Percentiles rank a stretch among this genome's conserved stretches.
Conservation (phyloP, 2,113 vertebrate genomes). For the Sorex araneus region DNA sequence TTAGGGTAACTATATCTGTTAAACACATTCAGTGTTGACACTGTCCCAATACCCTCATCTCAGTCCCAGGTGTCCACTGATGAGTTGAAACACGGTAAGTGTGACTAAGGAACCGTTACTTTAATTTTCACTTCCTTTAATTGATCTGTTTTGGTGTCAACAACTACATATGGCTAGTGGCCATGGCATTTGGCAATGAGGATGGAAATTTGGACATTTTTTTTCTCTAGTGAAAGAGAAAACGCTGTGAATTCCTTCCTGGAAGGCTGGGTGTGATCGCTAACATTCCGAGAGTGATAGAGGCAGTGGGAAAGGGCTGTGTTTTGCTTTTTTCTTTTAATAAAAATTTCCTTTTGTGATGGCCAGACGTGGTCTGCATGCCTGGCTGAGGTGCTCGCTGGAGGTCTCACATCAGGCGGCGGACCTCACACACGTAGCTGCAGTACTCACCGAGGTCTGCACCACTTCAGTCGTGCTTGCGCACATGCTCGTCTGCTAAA, state of each 20-base stretch:
- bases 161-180: background rate
- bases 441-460: no score
- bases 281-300: conserved; percentile 21
- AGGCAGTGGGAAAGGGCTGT: background rate
- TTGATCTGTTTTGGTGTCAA: conserved; percentile 41
- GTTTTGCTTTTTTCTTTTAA: conserved; percentile 23
- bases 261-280: background rate
- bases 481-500: no score
- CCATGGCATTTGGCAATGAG: background rate
- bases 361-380: no score
- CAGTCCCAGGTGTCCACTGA: background rate
- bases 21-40: background rate
- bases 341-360: no score
- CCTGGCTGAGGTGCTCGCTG: no score
- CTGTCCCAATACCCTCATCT: background rate
- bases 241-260: background rate
- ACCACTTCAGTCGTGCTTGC: no score
- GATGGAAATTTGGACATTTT: background rate
- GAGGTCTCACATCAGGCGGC: no score
- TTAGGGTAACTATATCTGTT: background rate
- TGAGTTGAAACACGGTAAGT: background rate
- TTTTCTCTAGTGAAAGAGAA: background rate
- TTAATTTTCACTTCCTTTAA: conserved; percentile 40
- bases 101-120: background rate
- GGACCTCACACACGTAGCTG: no score